These are phyloP conservation scores for Galeruca laticollis DNA, from an alignment of 2,888 invertebrate species.

Conservation along the genomic window DNA sequence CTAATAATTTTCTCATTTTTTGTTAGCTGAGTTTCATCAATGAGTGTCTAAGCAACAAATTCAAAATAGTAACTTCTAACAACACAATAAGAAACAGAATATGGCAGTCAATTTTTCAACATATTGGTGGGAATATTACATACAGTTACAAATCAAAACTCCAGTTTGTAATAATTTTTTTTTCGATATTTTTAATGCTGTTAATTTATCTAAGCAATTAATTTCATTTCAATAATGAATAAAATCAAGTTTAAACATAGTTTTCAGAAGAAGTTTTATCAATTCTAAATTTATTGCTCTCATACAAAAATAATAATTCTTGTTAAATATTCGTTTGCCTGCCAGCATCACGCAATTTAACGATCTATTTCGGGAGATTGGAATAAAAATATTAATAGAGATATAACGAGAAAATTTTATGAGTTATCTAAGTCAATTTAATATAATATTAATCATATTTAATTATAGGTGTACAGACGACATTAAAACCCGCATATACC, in stretches of 20 bases:
- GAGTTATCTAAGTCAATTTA: conserved; percentile 8
- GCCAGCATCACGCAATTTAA: conserved; percentile 14
- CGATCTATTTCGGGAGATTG: conserved; percentile 11
- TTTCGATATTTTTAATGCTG: too few species aligned
- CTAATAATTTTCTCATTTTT: too few species aligned
- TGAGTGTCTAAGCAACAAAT: too few species aligned
- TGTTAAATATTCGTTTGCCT: not conserved
- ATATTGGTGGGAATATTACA: too few species aligned
- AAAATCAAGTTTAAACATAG: not conserved
- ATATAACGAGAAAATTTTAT: conserved; percentile 13
- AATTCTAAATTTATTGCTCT: not conserved
- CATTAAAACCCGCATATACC: too few species aligned
- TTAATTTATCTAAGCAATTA: too few species aligned
- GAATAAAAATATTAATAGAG: conserved; percentile 12
- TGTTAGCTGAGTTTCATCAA: too few species aligned
- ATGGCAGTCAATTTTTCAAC: too few species aligned
- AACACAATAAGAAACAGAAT: too few species aligned
- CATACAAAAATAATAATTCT: not conserved
- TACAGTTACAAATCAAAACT: too few species aligned
- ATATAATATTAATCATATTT: conserved; percentile 2
- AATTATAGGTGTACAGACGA: conserved; percentile 5
- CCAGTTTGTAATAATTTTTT: too few species aligned
- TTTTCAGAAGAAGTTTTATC: not conserved
- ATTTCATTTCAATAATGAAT: not conserved
- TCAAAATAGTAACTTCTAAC: too few species aligned